A percentile compares a stretch with the other conserved stretches of the same genome.
These are phyloP conservation scores for Capreolus pygargus DNA, from an alignment of 2,113 vertebrate species.

Conservation along the genomic window DNA sequence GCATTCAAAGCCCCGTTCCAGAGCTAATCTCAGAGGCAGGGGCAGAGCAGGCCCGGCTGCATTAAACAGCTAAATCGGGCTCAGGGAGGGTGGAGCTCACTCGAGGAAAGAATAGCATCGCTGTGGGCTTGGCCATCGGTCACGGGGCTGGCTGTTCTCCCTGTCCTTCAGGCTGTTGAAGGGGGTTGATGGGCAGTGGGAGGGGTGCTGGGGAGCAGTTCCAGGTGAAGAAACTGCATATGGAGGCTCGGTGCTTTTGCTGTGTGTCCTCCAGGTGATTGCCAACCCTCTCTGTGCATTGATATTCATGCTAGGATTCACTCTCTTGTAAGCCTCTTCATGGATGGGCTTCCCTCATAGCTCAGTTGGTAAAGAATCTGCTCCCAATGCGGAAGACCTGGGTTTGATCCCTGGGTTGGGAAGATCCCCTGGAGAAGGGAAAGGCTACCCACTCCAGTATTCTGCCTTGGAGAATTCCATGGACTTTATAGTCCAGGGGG, in stretches of 20 bases:
- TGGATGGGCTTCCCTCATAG: not conserved
- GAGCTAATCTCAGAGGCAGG: slow-evolving; percentile 70
- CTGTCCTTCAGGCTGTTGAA: slow-evolving; percentile 65
- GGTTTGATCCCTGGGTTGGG: not conserved
- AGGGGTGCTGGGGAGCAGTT: not conserved
- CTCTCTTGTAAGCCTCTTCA: not conserved
- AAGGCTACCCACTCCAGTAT: not conserved
- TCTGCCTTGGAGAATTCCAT: not conserved
- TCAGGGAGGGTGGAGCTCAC: slow-evolving; percentile 42
- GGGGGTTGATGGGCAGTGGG: not conserved
- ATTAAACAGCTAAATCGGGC: slow-evolving; percentile 74
- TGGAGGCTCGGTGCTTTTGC: not conserved
- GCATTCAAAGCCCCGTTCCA: slow-evolving; percentile 65
- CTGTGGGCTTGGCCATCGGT: slow-evolving; percentile 58
- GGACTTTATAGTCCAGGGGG: not conserved
- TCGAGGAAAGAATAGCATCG: slow-evolving; percentile 72
- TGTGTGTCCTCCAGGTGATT: not conserved
- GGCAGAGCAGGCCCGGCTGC: slow-evolving; percentile 40
- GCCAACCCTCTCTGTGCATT: slow-evolving; percentile 16
- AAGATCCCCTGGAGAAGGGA: not conserved
- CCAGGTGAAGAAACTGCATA: not conserved
- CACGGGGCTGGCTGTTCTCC: slow-evolving; percentile 66
- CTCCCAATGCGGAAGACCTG: not conserved
- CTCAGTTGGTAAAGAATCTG: not conserved
- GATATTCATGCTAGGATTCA: not conserved